Conservation (phyloP, 2,113 vertebrate species). For the Columbina picui region DNA sequence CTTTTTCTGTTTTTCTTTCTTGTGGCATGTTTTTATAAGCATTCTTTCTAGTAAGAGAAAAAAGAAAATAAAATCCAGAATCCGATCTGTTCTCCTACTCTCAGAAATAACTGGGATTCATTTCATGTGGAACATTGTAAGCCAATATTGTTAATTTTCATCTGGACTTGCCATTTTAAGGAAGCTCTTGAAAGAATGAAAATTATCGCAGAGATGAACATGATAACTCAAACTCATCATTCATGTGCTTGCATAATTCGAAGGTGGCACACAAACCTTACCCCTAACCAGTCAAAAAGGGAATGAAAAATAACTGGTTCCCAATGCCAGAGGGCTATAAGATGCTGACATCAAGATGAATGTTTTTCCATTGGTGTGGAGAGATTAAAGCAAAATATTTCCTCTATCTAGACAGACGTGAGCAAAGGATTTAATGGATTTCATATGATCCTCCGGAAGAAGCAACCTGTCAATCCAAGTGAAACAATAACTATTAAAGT, state of each 20-base stretch:
- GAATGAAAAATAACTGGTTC: neutral
- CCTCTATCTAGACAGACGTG: accelerated
- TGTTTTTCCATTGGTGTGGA: neutral
- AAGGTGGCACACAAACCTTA: neutral
- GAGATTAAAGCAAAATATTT: neutral
- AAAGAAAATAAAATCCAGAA: neutral
- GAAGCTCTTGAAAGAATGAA: neutral
- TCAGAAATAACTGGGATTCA: neutral
- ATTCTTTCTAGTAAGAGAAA: neutral
- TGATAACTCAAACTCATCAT: neutral
- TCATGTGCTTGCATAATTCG: neutral
- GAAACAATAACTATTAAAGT: neutral
- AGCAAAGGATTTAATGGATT: neutral
- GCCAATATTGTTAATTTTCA: neutral
- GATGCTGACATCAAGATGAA: neutral
- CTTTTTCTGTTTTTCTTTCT: neutral
- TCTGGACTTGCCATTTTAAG: neutral
- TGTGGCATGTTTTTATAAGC: neutral
- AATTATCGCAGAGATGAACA: neutral
- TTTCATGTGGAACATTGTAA: neutral
- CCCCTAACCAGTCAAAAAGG: neutral
- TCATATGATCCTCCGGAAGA: neutral
- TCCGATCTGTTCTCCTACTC: neutral
- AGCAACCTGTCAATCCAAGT: neutral
- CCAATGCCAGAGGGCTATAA: neutral